A percentile compares a stretch with the other conserved stretches of the same genome.
phyloP scores from a whole-genome alignment of 2,113 vertebrate species.

The Myotis lucifugus region DNA sequence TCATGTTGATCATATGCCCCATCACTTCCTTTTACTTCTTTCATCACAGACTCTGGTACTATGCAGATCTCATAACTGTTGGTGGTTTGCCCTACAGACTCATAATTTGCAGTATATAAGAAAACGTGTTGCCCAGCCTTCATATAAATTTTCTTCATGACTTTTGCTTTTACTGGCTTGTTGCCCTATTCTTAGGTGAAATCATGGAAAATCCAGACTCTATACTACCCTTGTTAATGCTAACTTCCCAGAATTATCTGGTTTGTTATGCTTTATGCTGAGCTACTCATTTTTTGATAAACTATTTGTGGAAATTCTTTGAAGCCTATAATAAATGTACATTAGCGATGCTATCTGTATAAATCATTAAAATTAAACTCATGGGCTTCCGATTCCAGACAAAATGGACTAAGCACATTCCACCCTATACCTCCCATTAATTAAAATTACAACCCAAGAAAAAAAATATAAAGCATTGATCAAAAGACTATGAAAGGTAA shows the following conservation, averaged over 20 bases:
- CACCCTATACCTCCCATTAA: not conserved
- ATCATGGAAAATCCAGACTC: not conserved
- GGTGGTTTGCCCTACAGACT: not conserved
- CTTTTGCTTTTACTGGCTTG: not conserved
- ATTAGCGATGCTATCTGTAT: not conserved
- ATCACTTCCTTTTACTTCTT: not conserved
- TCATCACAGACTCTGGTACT: not conserved
- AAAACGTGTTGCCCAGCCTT: not conserved
- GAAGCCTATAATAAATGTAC: not conserved
- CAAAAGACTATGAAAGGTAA: not conserved
- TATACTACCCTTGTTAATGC: not conserved
- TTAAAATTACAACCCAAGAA: not conserved
- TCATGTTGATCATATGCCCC: not conserved
- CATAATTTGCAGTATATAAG: not conserved
- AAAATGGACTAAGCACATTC: not conserved
- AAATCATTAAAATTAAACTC: not conserved
- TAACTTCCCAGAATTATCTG: not conserved
- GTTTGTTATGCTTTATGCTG: not conserved
- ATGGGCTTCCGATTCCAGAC: not conserved
- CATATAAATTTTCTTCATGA: not conserved
- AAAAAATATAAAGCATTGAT: not conserved
- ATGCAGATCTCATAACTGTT: not conserved
- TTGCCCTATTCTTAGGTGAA: not conserved
- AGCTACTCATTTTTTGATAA: conserved; percentile 13
- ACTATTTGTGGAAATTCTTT: not conserved